Evolutionary conservation across 2,797 vertebrate species (phyloP).

Genomic region (Oryzias dopingdopingensis): DNA sequence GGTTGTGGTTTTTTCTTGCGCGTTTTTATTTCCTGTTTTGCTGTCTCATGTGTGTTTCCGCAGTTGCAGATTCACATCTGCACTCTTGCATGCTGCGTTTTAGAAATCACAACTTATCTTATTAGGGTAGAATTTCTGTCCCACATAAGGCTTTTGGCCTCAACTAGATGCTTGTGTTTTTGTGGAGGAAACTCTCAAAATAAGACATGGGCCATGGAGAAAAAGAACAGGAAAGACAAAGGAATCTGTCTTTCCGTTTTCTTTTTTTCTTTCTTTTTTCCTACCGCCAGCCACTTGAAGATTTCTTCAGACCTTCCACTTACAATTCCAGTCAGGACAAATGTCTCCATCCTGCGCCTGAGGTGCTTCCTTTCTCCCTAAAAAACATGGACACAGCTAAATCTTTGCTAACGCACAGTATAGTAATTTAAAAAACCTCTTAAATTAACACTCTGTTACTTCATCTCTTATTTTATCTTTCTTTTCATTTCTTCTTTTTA

Average conservation of each 20-base stretch:
- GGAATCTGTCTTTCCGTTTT: constrained; percentile 24
- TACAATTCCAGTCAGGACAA: constrained; percentile 78
- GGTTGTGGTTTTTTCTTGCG: too few species aligned
- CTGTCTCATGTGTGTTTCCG: too few species aligned
- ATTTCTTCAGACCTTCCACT: constrained; percentile 71
- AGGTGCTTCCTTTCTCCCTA: constrained; percentile 50
- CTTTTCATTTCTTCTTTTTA: neutral
- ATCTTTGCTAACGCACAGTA: neutral
- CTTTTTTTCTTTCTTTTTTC: constrained; percentile 10
- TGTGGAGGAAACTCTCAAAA: constrained; percentile 8
- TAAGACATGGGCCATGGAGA: constrained; percentile 16
- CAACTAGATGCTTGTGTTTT: constrained; percentile 2
- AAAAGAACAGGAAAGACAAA: constrained; percentile 52
- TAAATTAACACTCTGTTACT: constrained; percentile 13
- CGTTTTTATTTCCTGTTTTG: too few species aligned
- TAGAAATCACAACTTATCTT: neutral
- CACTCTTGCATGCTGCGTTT: too few species aligned
- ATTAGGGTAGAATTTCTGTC: neutral
- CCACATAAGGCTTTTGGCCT: neutral
- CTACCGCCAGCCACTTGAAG: constrained; percentile 64
- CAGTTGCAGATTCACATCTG: too few species aligned
- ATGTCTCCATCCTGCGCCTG: constrained; percentile 63
- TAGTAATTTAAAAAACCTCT: neutral
- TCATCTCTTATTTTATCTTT: neutral
- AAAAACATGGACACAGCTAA: constrained; percentile 21